A percentile compares a stretch with the other conserved stretches of the same genome.
Evolutionary conservation across 1,140 invertebrate species (phyloP).

Genomic region (Dermatophagoides farinae): DNA sequence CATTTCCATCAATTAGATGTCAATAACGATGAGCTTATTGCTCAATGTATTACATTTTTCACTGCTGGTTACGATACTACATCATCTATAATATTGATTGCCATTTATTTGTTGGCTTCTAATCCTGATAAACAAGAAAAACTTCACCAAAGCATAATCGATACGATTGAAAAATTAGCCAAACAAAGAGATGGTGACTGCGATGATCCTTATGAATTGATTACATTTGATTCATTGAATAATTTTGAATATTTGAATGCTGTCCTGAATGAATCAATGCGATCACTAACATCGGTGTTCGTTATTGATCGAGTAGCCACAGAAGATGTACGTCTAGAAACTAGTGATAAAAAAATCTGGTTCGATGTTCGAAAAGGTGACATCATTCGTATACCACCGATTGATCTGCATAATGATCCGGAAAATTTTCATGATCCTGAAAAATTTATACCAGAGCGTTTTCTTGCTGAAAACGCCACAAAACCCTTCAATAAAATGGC

Average conservation of each 20-base stretch:
- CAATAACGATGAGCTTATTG: slow-evolving; percentile 33
- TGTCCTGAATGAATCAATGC: slow-evolving; percentile 27
- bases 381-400: slow-evolving; percentile 23
- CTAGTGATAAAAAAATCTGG: slow-evolving; percentile 15
- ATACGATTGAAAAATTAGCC: too few relatives aligned
- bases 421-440: slow-evolving; percentile 27
- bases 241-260: slow-evolving; percentile 24
- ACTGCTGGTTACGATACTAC: slow-evolving; percentile 39
- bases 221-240: slow-evolving; percentile 21
- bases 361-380: slow-evolving; percentile 27
- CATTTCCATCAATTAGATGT: too few relatives aligned
- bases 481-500: not conserved
- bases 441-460: slow-evolving; percentile 29
- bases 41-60: slow-evolving; percentile 42
- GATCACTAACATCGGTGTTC: slow-evolving; percentile 24
- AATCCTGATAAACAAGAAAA: slow-evolving; percentile 29
- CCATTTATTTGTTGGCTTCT: slow-evolving; percentile 28
- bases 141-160: slow-evolving; percentile 26
- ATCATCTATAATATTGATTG: slow-evolving; percentile 28
- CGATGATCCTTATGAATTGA: not conserved
- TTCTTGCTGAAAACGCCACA: slow-evolving; percentile 20
- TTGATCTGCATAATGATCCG: slow-evolving; percentile 26
- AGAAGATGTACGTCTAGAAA: not conserved
- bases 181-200: too few relatives aligned
- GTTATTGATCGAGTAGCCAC: not conserved